phyloP scores from a whole-genome alignment of 2,888 invertebrate genomes.

The Rhingia rostrata region DNA sequence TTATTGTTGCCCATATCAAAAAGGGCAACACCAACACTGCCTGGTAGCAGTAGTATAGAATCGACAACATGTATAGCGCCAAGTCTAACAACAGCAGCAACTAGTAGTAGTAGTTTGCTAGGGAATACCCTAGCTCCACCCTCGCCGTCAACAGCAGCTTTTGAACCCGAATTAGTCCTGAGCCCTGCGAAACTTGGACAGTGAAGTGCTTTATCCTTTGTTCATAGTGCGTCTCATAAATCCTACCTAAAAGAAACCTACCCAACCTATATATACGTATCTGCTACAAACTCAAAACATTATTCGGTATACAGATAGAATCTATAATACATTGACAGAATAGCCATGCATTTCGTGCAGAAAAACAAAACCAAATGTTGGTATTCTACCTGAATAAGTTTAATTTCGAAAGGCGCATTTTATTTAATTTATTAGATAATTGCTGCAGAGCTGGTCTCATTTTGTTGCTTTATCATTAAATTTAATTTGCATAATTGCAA shows the following conservation, averaged over 20 bases:
- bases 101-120: slow-evolving; percentile 49
- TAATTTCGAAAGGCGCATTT: slow-evolving; percentile 53
- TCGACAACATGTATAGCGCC: slow-evolving; percentile 50
- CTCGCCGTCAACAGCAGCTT: slow-evolving; percentile 59
- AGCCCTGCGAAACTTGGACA: slow-evolving; percentile 83
- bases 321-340: slow-evolving; percentile 17
- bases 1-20: slow-evolving; percentile 78
- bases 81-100: slow-evolving; percentile 42
- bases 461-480: background rate
- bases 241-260: slow-evolving; percentile 13
- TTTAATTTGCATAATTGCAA: background rate
- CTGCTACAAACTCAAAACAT: slow-evolving; percentile 34
- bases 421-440: slow-evolving; percentile 31
- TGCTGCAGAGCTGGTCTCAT: background rate
- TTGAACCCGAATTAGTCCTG: slow-evolving; percentile 82
- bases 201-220: slow-evolving; percentile 71
- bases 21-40: slow-evolving; percentile 70
- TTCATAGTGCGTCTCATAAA: slow-evolving; percentile 13
- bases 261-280: slow-evolving; percentile 18
- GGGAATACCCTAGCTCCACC: slow-evolving; percentile 69
- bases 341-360: slow-evolving; percentile 42
- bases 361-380: slow-evolving; percentile 25
- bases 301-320: slow-evolving; percentile 35
- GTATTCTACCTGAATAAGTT: slow-evolving; percentile 9
- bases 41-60: slow-evolving; percentile 55